Conservation (phyloP, 2,888 invertebrate genomes). For the Endotricha flammealis region DNA sequence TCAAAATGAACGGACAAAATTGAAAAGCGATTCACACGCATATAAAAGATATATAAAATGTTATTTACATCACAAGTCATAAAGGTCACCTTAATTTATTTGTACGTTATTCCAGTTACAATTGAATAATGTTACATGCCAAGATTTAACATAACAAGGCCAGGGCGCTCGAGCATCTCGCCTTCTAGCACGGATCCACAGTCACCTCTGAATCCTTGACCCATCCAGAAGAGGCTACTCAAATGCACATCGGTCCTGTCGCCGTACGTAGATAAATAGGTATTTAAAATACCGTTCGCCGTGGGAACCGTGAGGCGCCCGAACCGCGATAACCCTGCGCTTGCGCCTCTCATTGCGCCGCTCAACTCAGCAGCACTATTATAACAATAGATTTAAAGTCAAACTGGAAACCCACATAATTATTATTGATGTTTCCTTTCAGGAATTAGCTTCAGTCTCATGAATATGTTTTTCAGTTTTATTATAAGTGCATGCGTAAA, state of each 20-base stretch:
- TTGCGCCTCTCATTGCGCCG: conserved; percentile 39
- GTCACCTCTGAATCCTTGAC: conserved; percentile 73
- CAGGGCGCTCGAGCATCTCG: conserved; percentile 56
- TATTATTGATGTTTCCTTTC: too few species aligned
- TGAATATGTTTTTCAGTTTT: too few species aligned
- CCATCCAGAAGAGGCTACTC: conserved; percentile 77
- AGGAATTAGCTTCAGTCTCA: too few species aligned
- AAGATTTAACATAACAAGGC: conserved; percentile 61
- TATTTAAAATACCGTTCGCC: conserved; percentile 74
- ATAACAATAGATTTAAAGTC: too few species aligned
- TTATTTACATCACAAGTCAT: conserved; percentile 10
- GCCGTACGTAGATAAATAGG: conserved; percentile 70
- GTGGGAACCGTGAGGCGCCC: conserved; percentile 73
- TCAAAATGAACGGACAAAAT: too few species aligned
- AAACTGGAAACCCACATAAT: too few species aligned
- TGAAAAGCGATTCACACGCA: conserved; percentile 1
- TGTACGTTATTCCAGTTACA: conserved; percentile 27
- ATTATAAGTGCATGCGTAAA: too few species aligned
- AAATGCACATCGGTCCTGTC: conserved; percentile 69
- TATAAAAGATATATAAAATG: conserved; percentile 1
- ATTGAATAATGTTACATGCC: conserved; percentile 61
- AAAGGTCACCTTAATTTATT: conserved; percentile 24
- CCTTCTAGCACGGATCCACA: conserved; percentile 66
- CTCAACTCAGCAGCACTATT: too few species aligned
- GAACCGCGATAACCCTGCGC: conserved; percentile 53